A percentile compares a stretch with the other conserved stretches of the same genome.
Conservation (phyloP, 2,113 vertebrate species). For the Cranoglanis bouderius region DNA sequence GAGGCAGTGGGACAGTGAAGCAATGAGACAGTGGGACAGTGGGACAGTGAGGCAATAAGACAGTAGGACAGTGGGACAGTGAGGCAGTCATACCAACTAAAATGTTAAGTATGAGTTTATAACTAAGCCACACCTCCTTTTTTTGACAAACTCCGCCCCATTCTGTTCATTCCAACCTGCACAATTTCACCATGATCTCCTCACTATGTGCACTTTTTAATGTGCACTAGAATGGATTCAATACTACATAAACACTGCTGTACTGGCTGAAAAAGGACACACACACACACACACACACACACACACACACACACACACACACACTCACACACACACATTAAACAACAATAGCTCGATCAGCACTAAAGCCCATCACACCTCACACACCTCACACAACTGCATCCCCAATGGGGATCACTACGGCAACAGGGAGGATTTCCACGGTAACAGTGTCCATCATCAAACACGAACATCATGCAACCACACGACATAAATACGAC, state of each 20-base stretch:
- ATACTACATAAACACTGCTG: not conserved
- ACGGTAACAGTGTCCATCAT: conserved; percentile 43
- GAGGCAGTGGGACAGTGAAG: too few relatives aligned
- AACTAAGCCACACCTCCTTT: not conserved
- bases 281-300: not conserved
- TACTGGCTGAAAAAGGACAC: not conserved
- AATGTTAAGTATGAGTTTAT: not conserved
- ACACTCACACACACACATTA: not conserved
- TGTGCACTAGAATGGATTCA: not conserved
- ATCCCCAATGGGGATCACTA: conserved; percentile 36
- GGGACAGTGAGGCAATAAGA: not conserved
- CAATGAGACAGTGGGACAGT: not conserved
- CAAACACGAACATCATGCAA: not conserved
- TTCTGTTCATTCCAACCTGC: not conserved
- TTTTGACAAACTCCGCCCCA: not conserved
- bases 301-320: conserved; percentile 9
- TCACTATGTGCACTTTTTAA: not conserved
- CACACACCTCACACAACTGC: conserved; percentile 9
- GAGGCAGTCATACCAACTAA: not conserved
- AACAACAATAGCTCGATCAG: conserved; percentile 23
- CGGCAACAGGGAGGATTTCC: conserved; percentile 30
- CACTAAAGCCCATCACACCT: conserved; percentile 41
- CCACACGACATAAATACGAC: not conserved
- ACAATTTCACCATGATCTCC: not conserved
- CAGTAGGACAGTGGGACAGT: not conserved